Conservation (phyloP, 2,888 invertebrate genomes). For the Athripsodes cinereus region DNA sequence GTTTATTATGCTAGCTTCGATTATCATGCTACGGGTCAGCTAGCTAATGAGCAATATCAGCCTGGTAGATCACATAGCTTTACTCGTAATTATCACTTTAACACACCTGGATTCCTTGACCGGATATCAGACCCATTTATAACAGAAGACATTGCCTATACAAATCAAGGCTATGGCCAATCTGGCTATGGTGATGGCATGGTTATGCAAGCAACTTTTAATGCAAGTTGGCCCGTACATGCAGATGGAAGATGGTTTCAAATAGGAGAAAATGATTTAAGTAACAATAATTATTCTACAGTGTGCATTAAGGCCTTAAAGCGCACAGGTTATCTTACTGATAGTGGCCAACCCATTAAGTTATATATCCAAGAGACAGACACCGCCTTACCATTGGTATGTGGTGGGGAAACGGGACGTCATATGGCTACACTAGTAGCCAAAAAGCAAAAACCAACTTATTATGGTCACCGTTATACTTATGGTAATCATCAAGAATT, state of each 20-base stretch:
- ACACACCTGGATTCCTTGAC: slow-evolving; percentile 24
- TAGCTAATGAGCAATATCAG: no score
- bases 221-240: slow-evolving; percentile 20
- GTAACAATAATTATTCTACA: not conserved
- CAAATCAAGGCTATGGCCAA: slow-evolving; percentile 27
- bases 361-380: no score
- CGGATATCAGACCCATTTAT: slow-evolving; percentile 24
- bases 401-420: no score
- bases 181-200: slow-evolving; percentile 23
- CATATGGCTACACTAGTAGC: no score
- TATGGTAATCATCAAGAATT: no score
- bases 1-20: no score
- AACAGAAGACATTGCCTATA: slow-evolving; percentile 23
- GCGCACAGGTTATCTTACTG: slow-evolving; percentile 18
- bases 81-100: slow-evolving; percentile 10
- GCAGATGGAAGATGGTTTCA: slow-evolving; percentile 14
- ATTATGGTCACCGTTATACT: no score
- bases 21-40: no score
- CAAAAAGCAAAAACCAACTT: no score
- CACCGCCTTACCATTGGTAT: no score
- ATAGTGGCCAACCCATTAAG: no score
- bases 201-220: slow-evolving; percentile 23
- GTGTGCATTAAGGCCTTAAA: slow-evolving; percentile 22
- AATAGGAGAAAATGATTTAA: slow-evolving; percentile 7
- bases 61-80: no score